Base-by-base conservation (phyloP, 2,797 vertebrate species). In the Spea hammondii region DNA sequence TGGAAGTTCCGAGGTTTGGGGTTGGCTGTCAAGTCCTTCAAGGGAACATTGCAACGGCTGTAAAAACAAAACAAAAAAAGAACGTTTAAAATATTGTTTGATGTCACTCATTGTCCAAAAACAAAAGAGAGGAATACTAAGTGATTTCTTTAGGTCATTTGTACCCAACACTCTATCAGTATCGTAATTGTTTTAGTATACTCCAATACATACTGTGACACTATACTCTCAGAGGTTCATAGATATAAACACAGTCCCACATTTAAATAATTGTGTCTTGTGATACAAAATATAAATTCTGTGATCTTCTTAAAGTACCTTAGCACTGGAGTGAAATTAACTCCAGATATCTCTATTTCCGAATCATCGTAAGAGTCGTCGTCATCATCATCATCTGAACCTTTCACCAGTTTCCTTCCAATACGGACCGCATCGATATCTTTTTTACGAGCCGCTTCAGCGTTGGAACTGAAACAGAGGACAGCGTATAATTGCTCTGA, bases 291-390 rank as follows among this genome's bases (percentile, higher is more conserved):
- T 32, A 3, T 32, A 2, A 32, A 32, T 32, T 32, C 32, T 32
- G 32, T 32, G 32, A 32, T 32, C 32, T 32, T 44, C 46, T 46
- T 59, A 14, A 32, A 70, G 60, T 88, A 94, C 96, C 95, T 98
- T 79, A 92, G 91, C 82, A 98, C 91, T n/a, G 92, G 91, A n/a
- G 93, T 96, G 84, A 95, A 93, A 78, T 89, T 87, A 12, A 96
- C 83, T 45, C 92, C 91, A 0, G 87, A 89, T 60, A 89, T 85
- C 59, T 96, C 95, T 85, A 93, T 72, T 47, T 96, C 94, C 7
- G 92, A 86, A 17, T 92, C 83, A 12, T 97, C 94, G 0, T 93
- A 94, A 78, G 94, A 91, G 48, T 93, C 89, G 10, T 93, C 90
- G 10, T 92, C 90, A 0, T 92, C 90, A 0, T 92, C 90, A 0